Conservation (phyloP, 2,888 invertebrate genomes). For the Germaria angustata region DNA sequence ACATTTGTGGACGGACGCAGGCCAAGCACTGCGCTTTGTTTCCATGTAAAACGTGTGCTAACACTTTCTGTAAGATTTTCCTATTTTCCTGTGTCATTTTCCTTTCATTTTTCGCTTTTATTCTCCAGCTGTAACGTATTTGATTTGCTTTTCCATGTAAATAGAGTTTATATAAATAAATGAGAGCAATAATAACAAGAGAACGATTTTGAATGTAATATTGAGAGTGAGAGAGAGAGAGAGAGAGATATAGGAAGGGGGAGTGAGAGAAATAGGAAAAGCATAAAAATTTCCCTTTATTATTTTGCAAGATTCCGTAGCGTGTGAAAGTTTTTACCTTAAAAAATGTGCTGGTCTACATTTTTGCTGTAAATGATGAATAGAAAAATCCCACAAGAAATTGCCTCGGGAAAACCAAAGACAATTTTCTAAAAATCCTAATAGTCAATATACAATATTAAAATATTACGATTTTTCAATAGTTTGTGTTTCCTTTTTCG, state of each 20-base stretch:
- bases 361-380: constrained; percentile 4
- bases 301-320: neutral
- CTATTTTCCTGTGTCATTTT: neutral
- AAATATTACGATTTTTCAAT: neutral
- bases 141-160: constrained; percentile 1
- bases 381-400: constrained; percentile 54
- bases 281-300: constrained; percentile 26
- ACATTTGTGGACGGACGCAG: constrained; percentile 65
- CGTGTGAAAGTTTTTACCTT: neutral
- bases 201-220: too few relatives aligned
- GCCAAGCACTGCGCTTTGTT: constrained; percentile 62
- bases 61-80: constrained; percentile 28
- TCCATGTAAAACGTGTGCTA: constrained; percentile 52
- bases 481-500: neutral
- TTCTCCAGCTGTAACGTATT: constrained; percentile 16
- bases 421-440: constrained; percentile 1
- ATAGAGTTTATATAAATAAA: neutral
- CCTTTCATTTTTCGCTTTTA: neutral
- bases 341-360: neutral
- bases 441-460: neutral
- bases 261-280: constrained; percentile 6
- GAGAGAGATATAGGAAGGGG: too few relatives aligned
- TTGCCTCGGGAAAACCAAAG: neutral
- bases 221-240: too few relatives aligned
- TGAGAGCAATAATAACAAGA: constrained; percentile 25